Conservation (phyloP, 2,888 invertebrate species). For the Arctia plantaginis region DNA sequence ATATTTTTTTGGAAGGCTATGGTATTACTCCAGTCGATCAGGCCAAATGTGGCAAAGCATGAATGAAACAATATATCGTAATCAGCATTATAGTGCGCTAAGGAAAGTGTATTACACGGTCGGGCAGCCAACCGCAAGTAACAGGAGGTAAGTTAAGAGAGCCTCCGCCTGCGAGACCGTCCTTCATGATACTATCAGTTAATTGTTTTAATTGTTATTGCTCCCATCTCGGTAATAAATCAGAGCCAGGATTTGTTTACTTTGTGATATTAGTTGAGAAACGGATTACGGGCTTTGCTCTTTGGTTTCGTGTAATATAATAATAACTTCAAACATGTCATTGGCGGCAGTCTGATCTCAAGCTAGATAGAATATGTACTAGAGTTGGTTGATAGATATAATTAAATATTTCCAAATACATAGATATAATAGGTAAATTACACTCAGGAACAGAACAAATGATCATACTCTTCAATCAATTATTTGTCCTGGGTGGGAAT, state of each 20-base stretch:
- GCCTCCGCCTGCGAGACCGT: constrained; percentile 4
- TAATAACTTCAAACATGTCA: neutral
- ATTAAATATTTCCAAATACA: too few relatives aligned
- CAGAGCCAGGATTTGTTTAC: constrained; percentile 4
- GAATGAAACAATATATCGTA: constrained; percentile 22
- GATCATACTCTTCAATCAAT: too few relatives aligned
- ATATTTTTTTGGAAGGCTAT: too few relatives aligned
- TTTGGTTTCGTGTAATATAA: neutral
- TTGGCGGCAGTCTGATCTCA: neutral
- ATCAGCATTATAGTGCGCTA: neutral
- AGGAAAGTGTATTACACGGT: constrained; percentile 42
- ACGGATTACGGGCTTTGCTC: neutral
- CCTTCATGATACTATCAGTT: constrained; percentile 25
- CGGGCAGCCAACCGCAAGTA: constrained; percentile 36
- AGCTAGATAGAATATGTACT: neutral
- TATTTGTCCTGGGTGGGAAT: too few relatives aligned
- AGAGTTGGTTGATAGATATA: too few relatives aligned
- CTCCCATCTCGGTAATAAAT: constrained; percentile 2
- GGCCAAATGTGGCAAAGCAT: constrained; percentile 19
- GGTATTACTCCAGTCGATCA: too few relatives aligned
- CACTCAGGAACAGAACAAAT: too few relatives aligned
- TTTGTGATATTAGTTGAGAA: neutral
- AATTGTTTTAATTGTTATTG: constrained; percentile 38
- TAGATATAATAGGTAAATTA: too few relatives aligned
- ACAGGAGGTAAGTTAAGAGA: constrained; percentile 29